phyloP scores from a whole-genome alignment of 2,113 vertebrate genomes.

The Megaceryle maxima region DNA sequence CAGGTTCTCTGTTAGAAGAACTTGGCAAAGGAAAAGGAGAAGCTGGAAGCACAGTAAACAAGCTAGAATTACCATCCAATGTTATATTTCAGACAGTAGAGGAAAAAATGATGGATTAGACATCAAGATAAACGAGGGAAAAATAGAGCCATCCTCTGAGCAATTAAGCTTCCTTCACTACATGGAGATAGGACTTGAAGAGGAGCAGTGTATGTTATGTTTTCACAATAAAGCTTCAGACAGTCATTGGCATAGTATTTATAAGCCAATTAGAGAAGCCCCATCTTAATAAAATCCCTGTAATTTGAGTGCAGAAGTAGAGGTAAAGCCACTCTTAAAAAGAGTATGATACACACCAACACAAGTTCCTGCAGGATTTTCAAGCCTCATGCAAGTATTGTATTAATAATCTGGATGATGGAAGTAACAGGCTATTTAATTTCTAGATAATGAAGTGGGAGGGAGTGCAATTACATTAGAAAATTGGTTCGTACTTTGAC shows the following conservation, averaged over 20 bases:
- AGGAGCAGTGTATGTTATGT: not conserved
- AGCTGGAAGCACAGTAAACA: not conserved
- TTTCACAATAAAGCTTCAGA: not conserved
- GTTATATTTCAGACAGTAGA: not conserved
- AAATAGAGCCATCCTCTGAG: not conserved
- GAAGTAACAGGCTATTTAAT: not conserved
- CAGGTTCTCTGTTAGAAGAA: not conserved
- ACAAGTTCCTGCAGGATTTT: not conserved
- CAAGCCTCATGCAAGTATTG: not conserved
- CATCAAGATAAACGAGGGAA: not conserved
- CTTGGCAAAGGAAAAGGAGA: not conserved
- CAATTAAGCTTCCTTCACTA: not conserved
- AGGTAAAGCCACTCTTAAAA: not conserved
- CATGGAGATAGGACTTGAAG: not conserved
- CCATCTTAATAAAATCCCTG: not conserved
- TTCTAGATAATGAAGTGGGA: slow-evolving; percentile 8
- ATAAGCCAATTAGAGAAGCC: not conserved
- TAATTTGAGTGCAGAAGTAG: not conserved
- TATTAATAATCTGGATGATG: not conserved
- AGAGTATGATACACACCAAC: not conserved
- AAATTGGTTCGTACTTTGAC: not conserved
- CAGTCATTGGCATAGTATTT: not conserved
- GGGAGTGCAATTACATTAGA: not conserved
- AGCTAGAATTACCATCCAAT: not conserved
- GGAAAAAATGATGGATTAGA: not conserved